Evolutionary conservation across 2,797 vertebrate genomes (phyloP).

Genomic region (Mus caroli): DNA sequence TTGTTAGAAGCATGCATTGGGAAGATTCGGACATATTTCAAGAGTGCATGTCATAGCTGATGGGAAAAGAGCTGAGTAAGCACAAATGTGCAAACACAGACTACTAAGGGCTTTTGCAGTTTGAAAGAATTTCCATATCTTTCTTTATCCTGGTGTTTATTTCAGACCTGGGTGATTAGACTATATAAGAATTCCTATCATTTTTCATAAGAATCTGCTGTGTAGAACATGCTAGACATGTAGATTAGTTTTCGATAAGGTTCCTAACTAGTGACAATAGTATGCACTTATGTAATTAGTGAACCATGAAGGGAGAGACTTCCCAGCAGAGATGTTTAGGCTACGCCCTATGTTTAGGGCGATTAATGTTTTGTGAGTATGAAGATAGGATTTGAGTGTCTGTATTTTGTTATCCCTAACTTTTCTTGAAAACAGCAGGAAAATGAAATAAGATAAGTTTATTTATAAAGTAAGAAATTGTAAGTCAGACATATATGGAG

Average conservation of each 20-base stretch:
- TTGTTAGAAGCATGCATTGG: slow-evolving; percentile 50
- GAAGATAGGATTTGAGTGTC: neutral
- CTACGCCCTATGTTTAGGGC: slow-evolving; percentile 14
- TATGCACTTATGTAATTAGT: slow-evolving; percentile 32
- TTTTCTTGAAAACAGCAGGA: slow-evolving; percentile 37
- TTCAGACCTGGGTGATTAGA: slow-evolving; percentile 7
- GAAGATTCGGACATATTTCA: slow-evolving; percentile 1
- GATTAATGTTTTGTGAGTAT: neutral
- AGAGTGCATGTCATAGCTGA: neutral
- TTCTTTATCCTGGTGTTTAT: slow-evolving; percentile 53
- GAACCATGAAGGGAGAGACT: neutral
- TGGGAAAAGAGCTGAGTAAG: slow-evolving; percentile 11
- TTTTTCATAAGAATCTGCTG: slow-evolving; percentile 11
- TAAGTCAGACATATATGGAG: slow-evolving; percentile 21
- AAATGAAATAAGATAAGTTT: slow-evolving; percentile 38
- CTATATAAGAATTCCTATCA: neutral
- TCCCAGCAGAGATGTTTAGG: slow-evolving; percentile 6
- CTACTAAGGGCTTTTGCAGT: slow-evolving; percentile 20
- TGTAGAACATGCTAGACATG: neutral
- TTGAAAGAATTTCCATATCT: neutral
- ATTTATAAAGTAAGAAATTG: slow-evolving; percentile 30
- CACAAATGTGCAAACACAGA: neutral
- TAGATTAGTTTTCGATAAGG: neutral
- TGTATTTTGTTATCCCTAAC: slow-evolving; percentile 54
- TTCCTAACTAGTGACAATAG: neutral